phyloP scores from a whole-genome alignment of 2,888 invertebrate genomes.

The Dione juno region DNA sequence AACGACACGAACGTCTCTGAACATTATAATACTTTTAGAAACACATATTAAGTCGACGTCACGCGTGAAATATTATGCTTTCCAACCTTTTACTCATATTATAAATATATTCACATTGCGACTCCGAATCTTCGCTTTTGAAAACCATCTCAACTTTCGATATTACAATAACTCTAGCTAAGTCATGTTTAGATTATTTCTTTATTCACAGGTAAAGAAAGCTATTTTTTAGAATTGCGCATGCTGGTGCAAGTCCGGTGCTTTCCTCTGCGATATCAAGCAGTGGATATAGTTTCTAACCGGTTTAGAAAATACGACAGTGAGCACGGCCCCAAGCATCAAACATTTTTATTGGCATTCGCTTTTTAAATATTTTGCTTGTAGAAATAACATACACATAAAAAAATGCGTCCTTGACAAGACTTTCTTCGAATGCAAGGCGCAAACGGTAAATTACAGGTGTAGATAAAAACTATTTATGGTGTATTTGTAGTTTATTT shows the following conservation, averaged over 20 bases:
- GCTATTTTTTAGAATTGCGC: constrained; percentile 57
- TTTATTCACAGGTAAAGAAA: constrained; percentile 55
- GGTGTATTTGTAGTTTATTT: not conserved
- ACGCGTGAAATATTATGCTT: constrained; percentile 38
- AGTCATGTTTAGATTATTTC: constrained; percentile 35
- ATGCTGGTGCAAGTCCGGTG: constrained; percentile 62
- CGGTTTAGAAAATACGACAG: constrained; percentile 80
- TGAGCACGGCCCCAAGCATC: constrained; percentile 57
- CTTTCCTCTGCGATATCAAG: constrained; percentile 82
- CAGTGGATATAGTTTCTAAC: constrained; percentile 81
- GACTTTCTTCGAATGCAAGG: not conserved
- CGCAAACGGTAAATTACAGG: not conserved
- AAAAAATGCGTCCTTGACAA: not conserved
- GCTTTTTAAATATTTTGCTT: constrained; percentile 20
- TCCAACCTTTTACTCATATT: constrained; percentile 39
- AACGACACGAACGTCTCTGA: constrained; percentile 2
- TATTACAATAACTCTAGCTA: constrained; percentile 38
- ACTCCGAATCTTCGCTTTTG: constrained; percentile 24
- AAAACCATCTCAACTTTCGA: constrained; percentile 40
- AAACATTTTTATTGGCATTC: constrained; percentile 28
- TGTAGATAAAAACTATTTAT: not conserved
- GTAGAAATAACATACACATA: not conserved
- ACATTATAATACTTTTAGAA: constrained; percentile 20
- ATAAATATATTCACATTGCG: constrained; percentile 31
- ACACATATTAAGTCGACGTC: constrained; percentile 18